A percentile compares a stretch with the other conserved stretches of the same genome.
phyloP scores from a whole-genome alignment of 2,113 vertebrate genomes.

The Myrmecophaga tridactyla region DNA sequence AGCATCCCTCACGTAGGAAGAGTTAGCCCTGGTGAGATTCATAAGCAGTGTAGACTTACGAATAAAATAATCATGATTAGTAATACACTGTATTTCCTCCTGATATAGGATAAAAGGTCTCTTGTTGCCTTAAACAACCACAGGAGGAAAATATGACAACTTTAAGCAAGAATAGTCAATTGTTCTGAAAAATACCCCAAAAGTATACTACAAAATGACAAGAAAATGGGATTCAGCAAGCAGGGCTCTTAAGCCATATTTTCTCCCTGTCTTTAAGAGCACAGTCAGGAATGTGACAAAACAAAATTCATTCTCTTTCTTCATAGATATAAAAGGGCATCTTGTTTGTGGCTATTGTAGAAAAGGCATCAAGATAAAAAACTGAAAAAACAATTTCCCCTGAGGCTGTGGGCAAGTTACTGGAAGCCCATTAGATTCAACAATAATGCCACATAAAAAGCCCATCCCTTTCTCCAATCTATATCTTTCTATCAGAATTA shows the following conservation, averaged over 20 bases:
- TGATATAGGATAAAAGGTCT: conserved; percentile 23
- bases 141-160: conserved; percentile 12
- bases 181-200: background rate
- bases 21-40: background rate
- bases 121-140: conserved; percentile 39
- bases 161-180: background rate
- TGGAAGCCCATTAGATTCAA: background rate
- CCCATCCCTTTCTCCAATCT: background rate
- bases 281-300: conserved; percentile 6
- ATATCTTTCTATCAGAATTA: conserved; percentile 9
- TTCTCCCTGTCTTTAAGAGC: conserved; percentile 29
- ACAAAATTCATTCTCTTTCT: conserved; percentile 20
- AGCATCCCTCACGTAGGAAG: background rate
- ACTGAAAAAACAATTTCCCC: conserved; percentile 43
- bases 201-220: background rate
- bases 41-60: background rate
- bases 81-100: conserved; percentile 24
- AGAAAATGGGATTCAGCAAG: conserved; percentile 3
- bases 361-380: conserved; percentile 38
- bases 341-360: conserved; percentile 21
- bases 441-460: background rate
- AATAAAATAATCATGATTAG: conserved; percentile 57
- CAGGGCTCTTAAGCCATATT: background rate
- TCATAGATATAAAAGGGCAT: conserved; percentile 32
- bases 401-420: background rate